A percentile compares a stretch with the other conserved stretches of the same genome.
Conservation (phyloP, 2,113 vertebrate genomes). For the Microcebus jonahi region DNA sequence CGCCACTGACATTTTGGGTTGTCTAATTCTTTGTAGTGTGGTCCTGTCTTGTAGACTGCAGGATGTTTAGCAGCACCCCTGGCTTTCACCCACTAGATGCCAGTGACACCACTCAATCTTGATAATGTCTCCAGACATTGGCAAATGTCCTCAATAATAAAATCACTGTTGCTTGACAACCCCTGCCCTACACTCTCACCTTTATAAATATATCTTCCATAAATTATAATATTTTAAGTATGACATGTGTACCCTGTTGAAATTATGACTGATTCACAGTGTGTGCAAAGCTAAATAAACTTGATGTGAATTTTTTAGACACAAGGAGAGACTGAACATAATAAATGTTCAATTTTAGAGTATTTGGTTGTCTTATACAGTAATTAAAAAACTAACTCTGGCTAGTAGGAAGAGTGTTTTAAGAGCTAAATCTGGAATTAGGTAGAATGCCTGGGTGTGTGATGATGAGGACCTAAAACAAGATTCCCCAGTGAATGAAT, state of each 20-base stretch:
- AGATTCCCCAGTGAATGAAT: background rate
- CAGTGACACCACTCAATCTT: background rate
- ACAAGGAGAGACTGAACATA: background rate
- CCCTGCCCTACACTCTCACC: background rate
- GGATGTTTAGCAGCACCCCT: background rate
- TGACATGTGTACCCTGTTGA: background rate
- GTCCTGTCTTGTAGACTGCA: fast-evolving
- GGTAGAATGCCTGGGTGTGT: background rate
- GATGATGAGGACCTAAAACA: background rate
- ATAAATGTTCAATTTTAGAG: background rate
- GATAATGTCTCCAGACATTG: background rate
- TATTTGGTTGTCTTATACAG: background rate
- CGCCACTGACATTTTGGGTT: background rate
- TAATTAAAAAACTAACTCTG: background rate
- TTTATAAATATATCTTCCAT: background rate
- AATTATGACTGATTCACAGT: background rate
- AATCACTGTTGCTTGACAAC: background rate
- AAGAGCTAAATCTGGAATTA: background rate
- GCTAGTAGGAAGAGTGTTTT: background rate
- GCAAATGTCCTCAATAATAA: background rate
- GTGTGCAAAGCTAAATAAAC: background rate
- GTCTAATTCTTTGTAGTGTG: background rate
- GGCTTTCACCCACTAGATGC: background rate
- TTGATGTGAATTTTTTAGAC: background rate
- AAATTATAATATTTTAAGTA: background rate